These are phyloP conservation scores for Vanessa cardui DNA, from an alignment of 2,888 invertebrate genomes.

Conservation along the genomic window DNA sequence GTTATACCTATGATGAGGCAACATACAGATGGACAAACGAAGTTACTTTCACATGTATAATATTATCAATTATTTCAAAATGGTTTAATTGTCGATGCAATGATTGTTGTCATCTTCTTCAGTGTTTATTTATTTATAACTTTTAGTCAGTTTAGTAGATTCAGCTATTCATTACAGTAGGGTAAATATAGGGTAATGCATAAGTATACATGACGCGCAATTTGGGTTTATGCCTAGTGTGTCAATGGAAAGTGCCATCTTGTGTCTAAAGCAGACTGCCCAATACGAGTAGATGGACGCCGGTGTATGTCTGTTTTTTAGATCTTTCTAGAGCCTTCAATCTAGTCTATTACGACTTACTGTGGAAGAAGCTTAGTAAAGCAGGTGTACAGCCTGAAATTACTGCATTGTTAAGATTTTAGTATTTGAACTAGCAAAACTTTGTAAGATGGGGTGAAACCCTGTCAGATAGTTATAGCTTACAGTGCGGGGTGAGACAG, in stretches of 20 bases:
- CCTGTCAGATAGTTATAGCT: constrained; percentile 15
- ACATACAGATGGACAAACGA: no score
- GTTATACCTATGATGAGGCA: no score
- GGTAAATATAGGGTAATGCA: no score
- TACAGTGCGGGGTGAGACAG: constrained; percentile 34
- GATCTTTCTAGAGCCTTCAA: constrained; percentile 27
- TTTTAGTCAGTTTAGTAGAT: no score
- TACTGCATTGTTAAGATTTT: constrained; percentile 11
- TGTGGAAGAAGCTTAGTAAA: constrained; percentile 14
- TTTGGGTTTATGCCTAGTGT: background rate
- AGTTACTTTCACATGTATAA: no score
- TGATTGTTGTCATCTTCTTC: no score
- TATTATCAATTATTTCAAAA: no score
- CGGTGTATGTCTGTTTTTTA: constrained; percentile 15
- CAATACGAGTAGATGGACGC: background rate
- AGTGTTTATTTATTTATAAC: no score
- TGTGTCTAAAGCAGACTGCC: background rate
- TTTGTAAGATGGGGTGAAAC: constrained; percentile 6
- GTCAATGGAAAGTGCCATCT: background rate
- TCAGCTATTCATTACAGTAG: no score
- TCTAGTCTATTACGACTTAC: constrained; percentile 3
- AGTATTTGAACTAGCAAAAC: constrained; percentile 19
- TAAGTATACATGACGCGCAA: background rate
- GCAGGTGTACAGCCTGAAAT: background rate
- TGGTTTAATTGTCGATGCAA: no score